Base-by-base conservation (phyloP, 2,888 invertebrate species). In the Merodon equestris region DNA sequence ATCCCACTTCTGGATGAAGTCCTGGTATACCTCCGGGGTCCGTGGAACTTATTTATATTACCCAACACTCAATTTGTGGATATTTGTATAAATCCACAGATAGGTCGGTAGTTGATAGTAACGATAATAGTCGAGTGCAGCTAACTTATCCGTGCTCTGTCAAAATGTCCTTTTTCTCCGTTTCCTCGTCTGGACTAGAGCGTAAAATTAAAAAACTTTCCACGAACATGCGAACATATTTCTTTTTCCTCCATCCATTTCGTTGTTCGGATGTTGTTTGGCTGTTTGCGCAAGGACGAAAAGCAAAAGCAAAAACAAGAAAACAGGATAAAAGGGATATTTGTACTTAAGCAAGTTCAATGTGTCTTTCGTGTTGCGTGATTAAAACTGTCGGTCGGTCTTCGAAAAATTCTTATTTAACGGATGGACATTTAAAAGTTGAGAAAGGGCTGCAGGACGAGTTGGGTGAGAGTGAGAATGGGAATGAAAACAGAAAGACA, bases 181-280 rank as follows among this genome's bases (percentile, higher is more conserved):
- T 34, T 1, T 9, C 10, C 17, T 56, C 14, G 45, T 50, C 63
- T 64, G 17, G 75, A 70, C 58, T 58, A 40, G 17, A 54, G 70
- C 70, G 64, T 64, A 45, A 71, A 71, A 76, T 71, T 54, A 76
- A 70, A 76, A 76, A 76, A 71, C 5, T 53, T 70, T 70, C 4
- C 1, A 15, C n/a, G 40, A 9, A 40, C 34, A 53, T 40, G 42
- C 34, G 38, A 17, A 40, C 13, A 54, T 19, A 36, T 50, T 17
- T 50, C 27, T 38, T 1, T 12, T 44, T 44, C 5, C 13, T 40
- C 48, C 44, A 47, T 48, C 9, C 9, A 58, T 38, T 27, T n/a
- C 42, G 27, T 27, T 27, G 27, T 27, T 27, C 2, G 7, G 7
- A 27, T 7, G 27, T 15, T 63, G 36, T 38, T 45, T 44, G 60